phyloP scores from a whole-genome alignment of 2,113 vertebrate genomes.

The Notechis scutatus region DNA sequence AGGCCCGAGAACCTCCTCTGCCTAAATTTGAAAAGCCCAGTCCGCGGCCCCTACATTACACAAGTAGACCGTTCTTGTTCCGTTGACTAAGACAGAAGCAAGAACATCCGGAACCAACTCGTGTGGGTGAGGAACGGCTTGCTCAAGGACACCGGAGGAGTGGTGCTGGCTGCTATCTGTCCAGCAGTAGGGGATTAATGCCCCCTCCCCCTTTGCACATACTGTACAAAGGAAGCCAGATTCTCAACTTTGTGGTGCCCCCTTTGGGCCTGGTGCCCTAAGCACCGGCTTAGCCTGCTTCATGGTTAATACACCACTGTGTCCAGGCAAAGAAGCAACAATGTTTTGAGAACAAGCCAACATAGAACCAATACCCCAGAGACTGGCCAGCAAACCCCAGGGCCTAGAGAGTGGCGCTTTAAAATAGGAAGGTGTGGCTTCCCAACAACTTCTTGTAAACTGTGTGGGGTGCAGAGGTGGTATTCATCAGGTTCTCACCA shows the following conservation, averaged over 20 bases:
- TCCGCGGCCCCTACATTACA: no score
- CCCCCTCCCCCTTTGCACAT: no score
- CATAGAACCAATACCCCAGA: not conserved
- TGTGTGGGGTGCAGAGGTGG: not conserved
- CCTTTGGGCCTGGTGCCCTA: no score
- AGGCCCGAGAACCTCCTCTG: not conserved
- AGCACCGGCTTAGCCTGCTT: no score
- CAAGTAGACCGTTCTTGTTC: not conserved
- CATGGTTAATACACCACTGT: no score
- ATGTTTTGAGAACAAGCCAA: not conserved
- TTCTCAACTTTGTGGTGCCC: no score
- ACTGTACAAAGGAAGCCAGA: no score
- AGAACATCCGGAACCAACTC: not conserved
- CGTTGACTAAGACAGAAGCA: not conserved
- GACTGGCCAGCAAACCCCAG: not conserved
- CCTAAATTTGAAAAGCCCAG: not conserved
- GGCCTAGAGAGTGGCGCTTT: not conserved
- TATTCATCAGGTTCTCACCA: no score
- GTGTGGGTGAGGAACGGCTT: not conserved
- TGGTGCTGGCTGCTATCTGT: not conserved
- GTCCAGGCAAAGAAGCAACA: not conserved
- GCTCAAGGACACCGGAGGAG: not conserved
- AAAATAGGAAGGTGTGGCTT: no score
- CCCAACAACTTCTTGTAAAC: not conserved
- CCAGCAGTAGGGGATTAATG: no score